These are phyloP conservation scores for Drosophila ananassae DNA, from an alignment of 1,140 invertebrate genomes.

Conservation along the genomic window DNA sequence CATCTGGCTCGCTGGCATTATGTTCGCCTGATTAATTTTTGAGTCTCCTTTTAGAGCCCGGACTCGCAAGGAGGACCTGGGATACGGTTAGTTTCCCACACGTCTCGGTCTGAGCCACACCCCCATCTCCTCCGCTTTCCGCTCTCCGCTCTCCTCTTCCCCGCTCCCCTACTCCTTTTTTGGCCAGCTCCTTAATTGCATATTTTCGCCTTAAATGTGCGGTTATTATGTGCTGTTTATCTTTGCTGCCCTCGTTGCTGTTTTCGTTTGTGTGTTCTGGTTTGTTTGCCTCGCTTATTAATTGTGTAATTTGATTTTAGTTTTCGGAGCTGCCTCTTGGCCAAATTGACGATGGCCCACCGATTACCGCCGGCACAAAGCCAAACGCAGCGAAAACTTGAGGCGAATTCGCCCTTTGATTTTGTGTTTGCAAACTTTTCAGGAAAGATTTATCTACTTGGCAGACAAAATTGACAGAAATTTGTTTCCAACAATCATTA, in stretches of 20 bases:
- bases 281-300: constrained; percentile 62
- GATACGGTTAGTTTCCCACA: constrained; percentile 56
- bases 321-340: constrained; percentile 43
- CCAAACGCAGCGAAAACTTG: constrained; percentile 47
- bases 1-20: constrained; percentile 65
- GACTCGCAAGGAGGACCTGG: constrained; percentile 3
- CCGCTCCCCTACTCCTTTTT: constrained; percentile 14
- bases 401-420: constrained; percentile 5
- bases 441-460: constrained; percentile 19
- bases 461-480: not conserved
- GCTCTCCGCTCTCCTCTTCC: not conserved
- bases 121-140: too few species aligned
- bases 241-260: constrained; percentile 6
- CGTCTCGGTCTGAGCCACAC: constrained; percentile 10
- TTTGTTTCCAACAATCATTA: too few species aligned
- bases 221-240: constrained; percentile 58
- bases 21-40: constrained; percentile 76
- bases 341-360: constrained; percentile 53
- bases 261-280: constrained; percentile 20
- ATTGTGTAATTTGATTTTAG: constrained; percentile 70
- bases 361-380: constrained; percentile 33
- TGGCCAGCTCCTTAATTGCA: constrained; percentile 62
- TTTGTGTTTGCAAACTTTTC: constrained; percentile 19
- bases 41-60: constrained; percentile 29
- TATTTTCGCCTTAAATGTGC: constrained; percentile 68